Evolutionary conservation across 2,113 vertebrate genomes (phyloP).

Genomic region (Nibea albiflora): DNA sequence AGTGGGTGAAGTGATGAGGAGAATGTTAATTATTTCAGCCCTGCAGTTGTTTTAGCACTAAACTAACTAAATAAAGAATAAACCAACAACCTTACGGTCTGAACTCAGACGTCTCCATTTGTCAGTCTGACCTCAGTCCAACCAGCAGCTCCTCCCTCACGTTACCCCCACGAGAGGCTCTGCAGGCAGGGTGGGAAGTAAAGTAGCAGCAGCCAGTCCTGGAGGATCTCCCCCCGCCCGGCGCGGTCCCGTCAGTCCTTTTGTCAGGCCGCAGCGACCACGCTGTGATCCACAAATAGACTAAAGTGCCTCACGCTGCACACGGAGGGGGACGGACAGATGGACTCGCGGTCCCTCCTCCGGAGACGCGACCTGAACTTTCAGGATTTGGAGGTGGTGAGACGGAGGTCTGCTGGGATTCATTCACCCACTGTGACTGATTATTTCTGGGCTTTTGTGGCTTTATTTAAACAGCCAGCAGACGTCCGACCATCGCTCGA

Average conservation of each 20-base stretch:
- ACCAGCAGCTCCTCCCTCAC: neutral
- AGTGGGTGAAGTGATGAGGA: neutral
- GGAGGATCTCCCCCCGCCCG: slow-evolving; percentile 8
- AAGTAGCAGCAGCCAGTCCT: neutral
- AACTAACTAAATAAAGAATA: neutral
- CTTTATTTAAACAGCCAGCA: neutral
- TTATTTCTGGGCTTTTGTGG: neutral
- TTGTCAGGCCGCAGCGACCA: slow-evolving; percentile 19
- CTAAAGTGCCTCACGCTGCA: slow-evolving; percentile 15
- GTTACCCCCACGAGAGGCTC: neutral
- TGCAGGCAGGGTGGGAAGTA: neutral
- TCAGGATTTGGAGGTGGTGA: neutral
- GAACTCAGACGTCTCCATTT: neutral
- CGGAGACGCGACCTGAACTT: slow-evolving; percentile 13
- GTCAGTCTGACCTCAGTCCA: neutral
- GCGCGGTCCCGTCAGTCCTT: neutral
- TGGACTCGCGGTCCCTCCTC: slow-evolving; percentile 30
- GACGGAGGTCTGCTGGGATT: too few relatives aligned
- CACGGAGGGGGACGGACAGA: slow-evolving; percentile 42
- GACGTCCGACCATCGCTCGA: neutral
- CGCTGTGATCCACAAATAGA: slow-evolving; percentile 51
- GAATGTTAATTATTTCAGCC: neutral
- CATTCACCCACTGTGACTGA: neutral
- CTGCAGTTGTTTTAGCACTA: neutral
- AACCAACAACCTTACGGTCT: neutral